Conservation (phyloP, 2,888 invertebrate species). For the Eumacrocentrus americanus region DNA sequence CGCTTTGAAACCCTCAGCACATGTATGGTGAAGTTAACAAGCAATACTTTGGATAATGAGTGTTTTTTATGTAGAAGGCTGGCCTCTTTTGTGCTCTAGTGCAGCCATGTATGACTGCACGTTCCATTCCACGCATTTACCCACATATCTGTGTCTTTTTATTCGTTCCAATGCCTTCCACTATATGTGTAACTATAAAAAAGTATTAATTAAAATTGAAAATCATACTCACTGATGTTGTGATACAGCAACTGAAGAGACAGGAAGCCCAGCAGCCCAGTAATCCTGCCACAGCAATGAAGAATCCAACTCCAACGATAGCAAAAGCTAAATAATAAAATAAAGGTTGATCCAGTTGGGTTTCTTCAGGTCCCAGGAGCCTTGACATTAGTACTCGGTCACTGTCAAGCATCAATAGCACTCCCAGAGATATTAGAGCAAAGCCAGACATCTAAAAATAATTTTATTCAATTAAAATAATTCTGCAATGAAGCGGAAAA, state of each 20-base stretch:
- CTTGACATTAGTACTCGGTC: constrained; percentile 75
- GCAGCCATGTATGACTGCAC: no score
- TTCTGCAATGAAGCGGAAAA: no score
- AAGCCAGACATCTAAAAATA: constrained; percentile 73
- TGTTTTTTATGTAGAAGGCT: no score
- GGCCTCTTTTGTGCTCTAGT: no score
- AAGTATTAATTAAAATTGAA: no score
- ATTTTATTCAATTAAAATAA: constrained; percentile 4
- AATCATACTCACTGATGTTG: constrained; percentile 73
- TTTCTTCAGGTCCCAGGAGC: constrained; percentile 69
- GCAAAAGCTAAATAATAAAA: constrained; percentile 79
- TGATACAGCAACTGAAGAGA: constrained; percentile 74
- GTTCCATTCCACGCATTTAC: no score
- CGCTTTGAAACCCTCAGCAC: no score
- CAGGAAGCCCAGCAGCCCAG: constrained; percentile 84
- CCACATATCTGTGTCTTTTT: no score
- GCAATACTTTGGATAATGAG: no score
- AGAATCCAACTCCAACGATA: constrained; percentile 72
- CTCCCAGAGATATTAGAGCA: constrained; percentile 73
- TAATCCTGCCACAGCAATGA: constrained; percentile 72
- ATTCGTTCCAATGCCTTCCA: no score
- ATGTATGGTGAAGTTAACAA: no score
- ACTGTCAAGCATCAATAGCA: constrained; percentile 74
- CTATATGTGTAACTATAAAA: no score
- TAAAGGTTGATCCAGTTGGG: constrained; percentile 72